phyloP scores from a whole-genome alignment of 2,797 vertebrate genomes.

The Tragelaphus oryx region DNA sequence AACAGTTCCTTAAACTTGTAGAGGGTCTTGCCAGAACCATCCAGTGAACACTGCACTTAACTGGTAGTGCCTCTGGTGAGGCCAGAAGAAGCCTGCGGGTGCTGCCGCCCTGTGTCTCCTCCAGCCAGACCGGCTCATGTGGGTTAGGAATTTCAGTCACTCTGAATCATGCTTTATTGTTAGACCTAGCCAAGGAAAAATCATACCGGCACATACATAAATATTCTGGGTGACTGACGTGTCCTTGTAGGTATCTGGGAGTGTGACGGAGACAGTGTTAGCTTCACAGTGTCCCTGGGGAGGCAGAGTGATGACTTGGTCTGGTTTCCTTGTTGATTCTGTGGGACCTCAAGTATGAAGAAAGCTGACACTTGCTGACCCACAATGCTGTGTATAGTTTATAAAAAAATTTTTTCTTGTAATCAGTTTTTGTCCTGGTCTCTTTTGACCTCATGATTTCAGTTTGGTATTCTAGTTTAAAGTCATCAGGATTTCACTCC shows the following conservation, averaged over 20 bases:
- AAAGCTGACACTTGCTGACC: neutral
- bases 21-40: neutral
- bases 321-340: neutral
- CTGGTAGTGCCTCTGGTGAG: fast-evolving
- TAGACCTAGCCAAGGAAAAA: neutral
- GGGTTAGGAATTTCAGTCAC: neutral
- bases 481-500: neutral
- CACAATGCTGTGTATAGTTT: neutral
- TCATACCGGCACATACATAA: neutral
- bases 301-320: neutral
- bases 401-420: neutral
- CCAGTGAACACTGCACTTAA: neutral
- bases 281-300: neutral
- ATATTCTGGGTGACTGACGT: neutral
- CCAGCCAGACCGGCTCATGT: neutral
- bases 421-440: neutral
- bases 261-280: neutral
- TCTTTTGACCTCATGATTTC: neutral
- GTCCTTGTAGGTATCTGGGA: neutral
- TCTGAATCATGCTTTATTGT: neutral
- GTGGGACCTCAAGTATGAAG: neutral
- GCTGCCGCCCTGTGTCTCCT: neutral
- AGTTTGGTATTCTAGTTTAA: neutral
- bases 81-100: no score
- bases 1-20: neutral